Base-by-base conservation (phyloP, 2,888 invertebrate species). In the Allolobophora icterica region DNA sequence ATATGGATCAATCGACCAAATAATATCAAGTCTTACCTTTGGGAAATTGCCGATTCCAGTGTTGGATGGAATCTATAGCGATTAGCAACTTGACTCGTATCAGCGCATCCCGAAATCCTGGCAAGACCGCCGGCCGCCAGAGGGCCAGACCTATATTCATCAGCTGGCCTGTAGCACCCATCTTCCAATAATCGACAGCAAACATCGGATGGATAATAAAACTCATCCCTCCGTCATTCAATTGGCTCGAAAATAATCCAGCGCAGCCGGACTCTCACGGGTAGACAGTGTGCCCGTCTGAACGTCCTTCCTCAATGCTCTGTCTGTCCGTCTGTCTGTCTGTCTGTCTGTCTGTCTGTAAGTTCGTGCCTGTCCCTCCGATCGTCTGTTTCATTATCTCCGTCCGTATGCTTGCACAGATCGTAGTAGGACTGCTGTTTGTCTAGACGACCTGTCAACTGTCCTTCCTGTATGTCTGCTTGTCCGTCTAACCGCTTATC, bases 161-260 rank as follows among this genome's bases (percentile, higher is more conserved):
- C 71, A 13, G n/a, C 13, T 1, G n/a, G 30, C 71, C 71, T 71
- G n/a, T 71, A n/a, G 71, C 71, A n/a, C n/a, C 71, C 71, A 71
- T 71, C 71, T 30, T 71, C 71, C 71, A 71, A 71, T 71, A 52
- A 52, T 71, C 71, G 71, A 71, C n/a, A 71, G 71, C 30, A 71
- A 71, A 71, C 71, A 71, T n/a, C 15, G 71, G 71, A 71, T 8
- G 71, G 71, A 71, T 71, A 30, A 71, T 71, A 71, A 71, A n/a
- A n/a, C n/a, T n/a, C n/a, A 30, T n/a, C 30, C 71, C 71, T 71
- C 71, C n/a, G 1, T n/a, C 17, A 30, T n/a, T n/a, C 71, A 71
- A 71, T 71, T 30, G 71, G 71, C 71, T 71, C 71, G 71, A 71
- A 71, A 30, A 71, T 71, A 71, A 71, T 71, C 71, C 71, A 71